These are phyloP conservation scores for Poicephalus gulielmi DNA, from an alignment of 2,113 vertebrate genomes.

Conservation along the genomic window DNA sequence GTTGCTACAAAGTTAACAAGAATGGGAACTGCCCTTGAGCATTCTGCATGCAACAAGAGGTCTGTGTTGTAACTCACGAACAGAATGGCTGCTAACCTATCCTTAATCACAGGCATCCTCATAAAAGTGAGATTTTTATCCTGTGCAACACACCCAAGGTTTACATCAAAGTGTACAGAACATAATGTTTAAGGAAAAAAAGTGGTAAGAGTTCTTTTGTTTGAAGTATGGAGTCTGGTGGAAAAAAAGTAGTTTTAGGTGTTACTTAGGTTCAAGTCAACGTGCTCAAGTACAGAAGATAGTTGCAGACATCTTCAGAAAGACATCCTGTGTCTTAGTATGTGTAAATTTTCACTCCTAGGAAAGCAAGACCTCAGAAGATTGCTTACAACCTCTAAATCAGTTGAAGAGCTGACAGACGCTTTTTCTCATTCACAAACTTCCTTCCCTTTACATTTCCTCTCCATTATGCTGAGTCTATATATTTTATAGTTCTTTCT, in stretches of 20 bases:
- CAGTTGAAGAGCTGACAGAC: constrained; percentile 26
- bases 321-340: not conserved
- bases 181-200: not conserved
- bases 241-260: not conserved
- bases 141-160: not conserved
- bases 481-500: not conserved
- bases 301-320: not conserved
- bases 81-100: not conserved
- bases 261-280: not conserved
- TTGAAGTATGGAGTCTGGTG: not conserved
- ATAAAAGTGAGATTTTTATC: constrained; percentile 1
- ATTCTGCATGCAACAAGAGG: not conserved
- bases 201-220: not conserved
- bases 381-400: not conserved
- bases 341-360: not conserved
- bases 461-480: not conserved
- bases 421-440: constrained; percentile 24
- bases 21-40: not conserved
- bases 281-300: not conserved
- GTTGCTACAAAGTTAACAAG: not conserved
- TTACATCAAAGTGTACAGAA: not conserved
- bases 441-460: constrained; percentile 52
- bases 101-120: not conserved
- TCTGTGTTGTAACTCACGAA: not conserved
- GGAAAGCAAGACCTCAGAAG: not conserved